phyloP scores from a whole-genome alignment of 1,140 invertebrate genomes.

The Drosophila teissieri region DNA sequence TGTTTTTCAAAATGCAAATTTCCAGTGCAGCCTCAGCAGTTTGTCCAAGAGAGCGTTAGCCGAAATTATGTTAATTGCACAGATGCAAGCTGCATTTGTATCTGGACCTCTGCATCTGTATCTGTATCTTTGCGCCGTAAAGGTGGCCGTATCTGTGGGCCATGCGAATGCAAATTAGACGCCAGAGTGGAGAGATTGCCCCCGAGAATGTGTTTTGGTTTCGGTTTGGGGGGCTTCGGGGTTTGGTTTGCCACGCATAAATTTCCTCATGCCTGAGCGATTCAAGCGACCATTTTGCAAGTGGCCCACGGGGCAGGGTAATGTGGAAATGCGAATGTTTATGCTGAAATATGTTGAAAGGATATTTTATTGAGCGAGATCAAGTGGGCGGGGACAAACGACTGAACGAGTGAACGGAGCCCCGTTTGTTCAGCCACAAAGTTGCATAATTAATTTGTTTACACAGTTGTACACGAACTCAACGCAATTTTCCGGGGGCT shows the following conservation, averaged over 20 bases:
- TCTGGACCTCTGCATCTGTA: slow-evolving; percentile 8
- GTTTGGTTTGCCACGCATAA: slow-evolving; percentile 65
- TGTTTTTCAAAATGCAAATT: slow-evolving; percentile 2
- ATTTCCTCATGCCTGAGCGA: slow-evolving; percentile 69
- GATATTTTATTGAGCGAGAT: slow-evolving; percentile 61
- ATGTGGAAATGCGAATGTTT: slow-evolving; percentile 51
- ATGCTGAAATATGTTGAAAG: slow-evolving; percentile 74
- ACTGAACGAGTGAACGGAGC: background rate
- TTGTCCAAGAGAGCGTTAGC: slow-evolving; percentile 58
- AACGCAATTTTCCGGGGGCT: slow-evolving; percentile 18
- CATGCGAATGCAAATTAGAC: slow-evolving; percentile 66
- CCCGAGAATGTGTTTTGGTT: slow-evolving; percentile 66
- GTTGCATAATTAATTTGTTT: slow-evolving; percentile 83
- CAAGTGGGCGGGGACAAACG: background rate
- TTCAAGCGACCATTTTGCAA: slow-evolving; percentile 52
- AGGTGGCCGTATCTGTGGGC: slow-evolving; percentile 35
- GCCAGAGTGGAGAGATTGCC: slow-evolving; percentile 45
- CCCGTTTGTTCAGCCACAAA: slow-evolving; percentile 37
- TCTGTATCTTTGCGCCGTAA: slow-evolving; percentile 16
- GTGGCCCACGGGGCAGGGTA: slow-evolving; percentile 12
- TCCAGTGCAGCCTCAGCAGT: slow-evolving; percentile 9
- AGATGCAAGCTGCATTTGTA: slow-evolving; percentile 52
- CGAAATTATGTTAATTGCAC: slow-evolving; percentile 75
- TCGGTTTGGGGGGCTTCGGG: slow-evolving; percentile 48
- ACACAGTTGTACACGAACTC: slow-evolving; percentile 79